A percentile compares a stretch with the other conserved stretches of the same genome.
Conservation (phyloP, 2,888 invertebrate genomes). For the Andrena flavipes region DNA sequence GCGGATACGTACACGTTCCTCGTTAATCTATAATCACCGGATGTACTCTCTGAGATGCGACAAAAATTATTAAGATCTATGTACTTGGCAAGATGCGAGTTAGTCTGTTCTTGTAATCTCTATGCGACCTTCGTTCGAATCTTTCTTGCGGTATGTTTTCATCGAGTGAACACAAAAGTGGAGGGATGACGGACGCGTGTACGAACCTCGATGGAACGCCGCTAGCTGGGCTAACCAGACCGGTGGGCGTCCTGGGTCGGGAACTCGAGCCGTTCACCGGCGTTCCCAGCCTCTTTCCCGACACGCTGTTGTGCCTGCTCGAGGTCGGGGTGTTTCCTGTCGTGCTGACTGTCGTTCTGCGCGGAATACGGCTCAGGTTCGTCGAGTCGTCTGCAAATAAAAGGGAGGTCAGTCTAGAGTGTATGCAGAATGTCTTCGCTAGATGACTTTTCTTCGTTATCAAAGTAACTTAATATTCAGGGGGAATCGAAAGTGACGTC, state of each 20-base stretch:
- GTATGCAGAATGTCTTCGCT: no score
- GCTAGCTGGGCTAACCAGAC: slow-evolving; percentile 90
- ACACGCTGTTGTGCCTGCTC: slow-evolving; percentile 87
- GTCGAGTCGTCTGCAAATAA: slow-evolving; percentile 88
- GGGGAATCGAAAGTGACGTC: no score
- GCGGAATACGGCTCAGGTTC: slow-evolving; percentile 93
- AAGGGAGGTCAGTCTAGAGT: not conserved
- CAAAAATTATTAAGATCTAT: slow-evolving; percentile 30
- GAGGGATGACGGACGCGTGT: not conserved
- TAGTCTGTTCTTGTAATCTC: slow-evolving; percentile 42
- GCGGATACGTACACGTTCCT: slow-evolving; percentile 32
- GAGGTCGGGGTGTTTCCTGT: slow-evolving; percentile 87
- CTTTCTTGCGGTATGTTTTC: slow-evolving; percentile 4
- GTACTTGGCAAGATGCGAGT: slow-evolving; percentile 64
- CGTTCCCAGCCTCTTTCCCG: slow-evolving; percentile 87
- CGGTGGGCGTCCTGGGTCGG: slow-evolving; percentile 91
- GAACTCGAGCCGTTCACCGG: slow-evolving; percentile 88
- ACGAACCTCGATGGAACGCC: slow-evolving; percentile 89
- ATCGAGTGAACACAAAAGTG: slow-evolving; percentile 13
- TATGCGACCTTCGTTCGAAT: not conserved
- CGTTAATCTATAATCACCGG: slow-evolving; percentile 48
- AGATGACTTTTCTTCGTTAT: no score
- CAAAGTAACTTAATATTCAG: no score
- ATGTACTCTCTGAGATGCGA: slow-evolving; percentile 36
- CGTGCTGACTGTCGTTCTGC: slow-evolving; percentile 87